These are phyloP conservation scores for Stomatorhinus walkeri DNA, from an alignment of 2,797 vertebrate species.

Conservation along the genomic window DNA sequence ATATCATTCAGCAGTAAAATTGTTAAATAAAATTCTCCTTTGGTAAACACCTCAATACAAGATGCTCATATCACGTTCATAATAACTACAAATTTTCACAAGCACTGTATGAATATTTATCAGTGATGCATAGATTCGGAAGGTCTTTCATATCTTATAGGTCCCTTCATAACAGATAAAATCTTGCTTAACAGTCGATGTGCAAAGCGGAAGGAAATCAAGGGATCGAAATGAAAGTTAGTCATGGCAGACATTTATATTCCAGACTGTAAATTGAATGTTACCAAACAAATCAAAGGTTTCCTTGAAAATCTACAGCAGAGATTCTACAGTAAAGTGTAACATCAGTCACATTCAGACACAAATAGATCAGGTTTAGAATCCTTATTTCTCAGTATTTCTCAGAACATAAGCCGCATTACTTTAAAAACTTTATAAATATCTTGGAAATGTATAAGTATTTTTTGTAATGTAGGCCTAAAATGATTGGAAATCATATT, in stretches of 20 bases:
- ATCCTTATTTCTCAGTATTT: neutral
- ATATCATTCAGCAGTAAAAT: neutral
- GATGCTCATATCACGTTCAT: neutral
- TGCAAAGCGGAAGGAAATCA: neutral
- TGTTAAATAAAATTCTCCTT: neutral
- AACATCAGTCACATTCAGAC: constrained; percentile 27
- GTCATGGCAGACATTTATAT: neutral
- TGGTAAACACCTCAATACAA: neutral
- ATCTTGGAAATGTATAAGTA: neutral
- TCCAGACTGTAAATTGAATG: neutral
- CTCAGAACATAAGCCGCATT: neutral
- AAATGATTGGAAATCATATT: neutral
- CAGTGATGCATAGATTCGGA: neutral
- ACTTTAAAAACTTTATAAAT: neutral
- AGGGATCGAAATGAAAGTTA: neutral
- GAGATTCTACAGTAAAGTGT: neutral
- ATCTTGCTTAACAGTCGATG: neutral
- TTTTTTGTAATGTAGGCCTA: neutral
- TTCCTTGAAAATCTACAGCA: neutral
- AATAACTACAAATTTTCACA: neutral
- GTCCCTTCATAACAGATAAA: neutral
- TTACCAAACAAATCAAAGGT: neutral
- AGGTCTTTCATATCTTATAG: neutral
- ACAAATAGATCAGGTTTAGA: constrained; percentile 28
- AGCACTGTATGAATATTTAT: neutral